Evolutionary conservation across 2,797 vertebrate species (phyloP).

Genomic region (Microctenopoma steveboyesi): DNA sequence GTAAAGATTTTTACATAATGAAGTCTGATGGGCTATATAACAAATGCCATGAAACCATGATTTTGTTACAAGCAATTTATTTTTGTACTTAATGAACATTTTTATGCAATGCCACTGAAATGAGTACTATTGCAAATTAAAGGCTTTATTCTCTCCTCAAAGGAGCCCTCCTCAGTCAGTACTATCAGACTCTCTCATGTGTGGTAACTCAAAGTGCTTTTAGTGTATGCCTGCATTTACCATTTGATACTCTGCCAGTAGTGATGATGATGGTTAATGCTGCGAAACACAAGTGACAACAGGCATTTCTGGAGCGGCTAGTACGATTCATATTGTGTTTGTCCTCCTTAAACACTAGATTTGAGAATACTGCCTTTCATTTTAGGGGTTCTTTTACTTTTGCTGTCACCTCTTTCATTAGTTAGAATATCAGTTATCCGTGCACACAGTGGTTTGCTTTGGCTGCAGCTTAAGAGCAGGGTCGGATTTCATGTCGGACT

Average conservation of each 20-base stretch:
- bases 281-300: conserved; percentile 37
- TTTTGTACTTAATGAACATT: conserved; percentile 79
- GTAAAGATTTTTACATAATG: conserved; percentile 70
- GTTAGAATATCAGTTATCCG: conserved; percentile 43
- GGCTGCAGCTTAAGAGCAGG: conserved; percentile 22
- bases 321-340: conserved; percentile 37
- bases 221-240: conserved; percentile 65
- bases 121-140: conserved; percentile 69
- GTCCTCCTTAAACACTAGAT: conserved; percentile 47
- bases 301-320: conserved; percentile 50
- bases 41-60: conserved; percentile 77
- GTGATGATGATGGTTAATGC: conserved; percentile 63
- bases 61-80: conserved; percentile 83
- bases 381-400: conserved; percentile 43
- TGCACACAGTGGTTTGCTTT: conserved; percentile 31
- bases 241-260: conserved; percentile 49
- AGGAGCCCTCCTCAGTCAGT: conserved; percentile 65
- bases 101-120: conserved; percentile 77
- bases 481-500: conserved; percentile 41
- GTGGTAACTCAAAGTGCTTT: conserved; percentile 72
- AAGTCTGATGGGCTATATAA: conserved; percentile 57
- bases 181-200: conserved; percentile 50
- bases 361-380: conserved; percentile 67
- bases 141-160: conserved; percentile 72
- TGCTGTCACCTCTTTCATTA: conserved; percentile 32